A percentile compares a stretch with the other conserved stretches of the same genome.
Conservation (phyloP, 2,888 invertebrate genomes). For the Leucophora obtusa region DNA sequence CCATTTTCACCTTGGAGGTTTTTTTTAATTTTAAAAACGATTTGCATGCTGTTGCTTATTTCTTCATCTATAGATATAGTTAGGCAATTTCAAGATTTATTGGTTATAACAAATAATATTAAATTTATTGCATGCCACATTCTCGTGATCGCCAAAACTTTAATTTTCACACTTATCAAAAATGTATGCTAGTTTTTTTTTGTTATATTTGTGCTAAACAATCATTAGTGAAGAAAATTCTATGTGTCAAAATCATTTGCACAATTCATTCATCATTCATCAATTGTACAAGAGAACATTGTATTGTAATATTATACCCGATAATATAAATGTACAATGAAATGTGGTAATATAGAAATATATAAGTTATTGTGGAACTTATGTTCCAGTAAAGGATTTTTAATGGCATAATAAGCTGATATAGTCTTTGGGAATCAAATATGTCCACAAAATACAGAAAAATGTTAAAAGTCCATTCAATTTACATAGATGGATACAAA, state of each 20-base stretch:
- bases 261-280: constrained; percentile 63
- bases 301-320: constrained; percentile 33
- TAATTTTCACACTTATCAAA: not conserved
- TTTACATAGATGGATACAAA: too few relatives aligned
- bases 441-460: too few relatives aligned
- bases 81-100: not conserved
- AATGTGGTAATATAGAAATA: not conserved
- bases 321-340: constrained; percentile 4
- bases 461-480: too few relatives aligned
- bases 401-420: not conserved
- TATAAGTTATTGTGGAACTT: not conserved
- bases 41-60: not conserved
- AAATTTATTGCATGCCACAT: not conserved
- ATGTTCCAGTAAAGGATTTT: not conserved
- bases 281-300: constrained; percentile 40
- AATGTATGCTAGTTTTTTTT: not conserved
- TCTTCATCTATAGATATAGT: not conserved
- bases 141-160: not conserved
- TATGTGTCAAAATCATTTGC: constrained; percentile 62
- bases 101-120: not conserved
- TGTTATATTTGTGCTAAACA: constrained; percentile 28
- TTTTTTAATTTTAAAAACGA: too few relatives aligned
- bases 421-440: too few relatives aligned
- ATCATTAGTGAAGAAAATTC: constrained; percentile 57
- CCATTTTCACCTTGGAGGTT: too few relatives aligned